These are phyloP conservation scores for Bagarius yarrelli DNA, from an alignment of 2,113 vertebrate species.

Conservation along the genomic window DNA sequence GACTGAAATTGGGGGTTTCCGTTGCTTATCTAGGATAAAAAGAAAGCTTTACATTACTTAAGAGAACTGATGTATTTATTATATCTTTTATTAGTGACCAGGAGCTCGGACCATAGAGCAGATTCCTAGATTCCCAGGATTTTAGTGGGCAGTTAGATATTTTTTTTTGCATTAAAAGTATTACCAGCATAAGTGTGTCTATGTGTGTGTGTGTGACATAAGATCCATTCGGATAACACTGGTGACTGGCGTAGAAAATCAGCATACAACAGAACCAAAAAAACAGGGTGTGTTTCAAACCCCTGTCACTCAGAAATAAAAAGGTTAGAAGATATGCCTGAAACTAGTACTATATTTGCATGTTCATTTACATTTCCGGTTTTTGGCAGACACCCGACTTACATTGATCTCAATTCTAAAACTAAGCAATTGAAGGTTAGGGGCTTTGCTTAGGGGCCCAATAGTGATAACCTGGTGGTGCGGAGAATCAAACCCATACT, in stretches of 20 bases:
- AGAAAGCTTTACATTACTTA: not conserved
- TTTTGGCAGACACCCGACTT: no score
- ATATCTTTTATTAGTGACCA: not conserved
- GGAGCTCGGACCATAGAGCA: not conserved
- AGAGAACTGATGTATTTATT: not conserved
- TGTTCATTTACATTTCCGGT: no score
- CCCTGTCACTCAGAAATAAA: not conserved
- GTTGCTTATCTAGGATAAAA: not conserved
- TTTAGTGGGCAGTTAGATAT: not conserved
- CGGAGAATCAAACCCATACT: no score
- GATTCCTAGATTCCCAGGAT: not conserved
- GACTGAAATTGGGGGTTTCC: not conserved
- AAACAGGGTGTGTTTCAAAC: not conserved
- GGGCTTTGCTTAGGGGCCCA: no score
- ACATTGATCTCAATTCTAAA: no score
- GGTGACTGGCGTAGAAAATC: not conserved
- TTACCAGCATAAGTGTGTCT: not conserved
- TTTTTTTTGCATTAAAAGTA: not conserved
- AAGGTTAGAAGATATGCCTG: not conserved
- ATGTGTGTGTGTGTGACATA: not conserved
- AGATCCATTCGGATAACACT: not conserved
- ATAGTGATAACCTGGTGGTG: no score
- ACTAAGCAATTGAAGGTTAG: no score
- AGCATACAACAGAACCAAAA: not conserved
- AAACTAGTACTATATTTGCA: not conserved